Evolutionary conservation across 2,888 invertebrate species (phyloP), one percentile per base, ranked within the genome.

Genomic region (Pyrochroa serraticornis): DNA sequence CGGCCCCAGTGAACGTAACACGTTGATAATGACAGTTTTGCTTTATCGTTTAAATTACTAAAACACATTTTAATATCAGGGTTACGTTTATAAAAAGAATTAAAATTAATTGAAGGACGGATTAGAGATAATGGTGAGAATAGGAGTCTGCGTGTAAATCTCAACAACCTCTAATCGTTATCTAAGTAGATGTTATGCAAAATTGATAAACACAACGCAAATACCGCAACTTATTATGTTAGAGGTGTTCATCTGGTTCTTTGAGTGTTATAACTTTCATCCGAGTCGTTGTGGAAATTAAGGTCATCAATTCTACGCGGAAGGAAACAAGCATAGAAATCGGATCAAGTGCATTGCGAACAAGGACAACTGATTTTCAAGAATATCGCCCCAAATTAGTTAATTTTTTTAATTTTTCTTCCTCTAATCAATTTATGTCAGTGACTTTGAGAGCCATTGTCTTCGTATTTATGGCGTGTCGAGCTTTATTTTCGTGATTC

Each of bases 381-480:
- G n/a, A 32, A 45, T 55, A 54, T 82, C 82, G 41, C 14, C 3
- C 22, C 12, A 14, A 14, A 39, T 39, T 14, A 22, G n/a, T n/a
- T n/a, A n/a, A n/a, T n/a, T 5, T 22, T 5, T 42, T 42, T 31
- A 1, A 42, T 10, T 8, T 3, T 32, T 42, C 22, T 41, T 12
- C 30, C 7, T 41, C 30, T 6, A 14, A 13, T 14, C 6, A 41
- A 41, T 2, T 1, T 30, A 1, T n/a, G 42, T 42, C 12, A 43
- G 8, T 43, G 43, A 43, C 32, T 43, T 9, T 7, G 31, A n/a
- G n/a, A n/a, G 3, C 9, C 22, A 22, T 22, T 22, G 22, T 22
- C 22, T 22, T 22, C 3, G 22, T 5, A 22, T 22, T 22, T 22
- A 22, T 22, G 22, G 22, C 22, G 22, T 22, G 22, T 22, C 22